Conservation (phyloP, 2,797 vertebrate species). For the Pogoniulus pusillus region DNA sequence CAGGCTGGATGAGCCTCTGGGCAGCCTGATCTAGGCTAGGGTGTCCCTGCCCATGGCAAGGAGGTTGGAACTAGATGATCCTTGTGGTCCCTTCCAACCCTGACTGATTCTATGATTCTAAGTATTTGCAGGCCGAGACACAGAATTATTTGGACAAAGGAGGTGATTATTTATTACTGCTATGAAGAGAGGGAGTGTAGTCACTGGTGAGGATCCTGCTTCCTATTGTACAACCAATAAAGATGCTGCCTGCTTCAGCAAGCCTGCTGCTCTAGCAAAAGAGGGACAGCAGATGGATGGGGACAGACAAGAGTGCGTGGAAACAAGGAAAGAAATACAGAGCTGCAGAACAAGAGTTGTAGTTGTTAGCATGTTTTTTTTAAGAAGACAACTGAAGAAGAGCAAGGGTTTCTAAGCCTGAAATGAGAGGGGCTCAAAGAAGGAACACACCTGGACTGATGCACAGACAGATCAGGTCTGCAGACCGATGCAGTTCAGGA, state of each 20-base stretch:
- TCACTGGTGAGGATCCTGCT: not conserved
- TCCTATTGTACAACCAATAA: not conserved
- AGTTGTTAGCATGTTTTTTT: not conserved
- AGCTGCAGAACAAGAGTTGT: not conserved
- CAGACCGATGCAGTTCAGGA: not conserved
- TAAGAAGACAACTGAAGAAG: not conserved
- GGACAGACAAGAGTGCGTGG: too few relatives aligned
- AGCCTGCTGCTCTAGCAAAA: not conserved
- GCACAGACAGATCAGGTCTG: not conserved
- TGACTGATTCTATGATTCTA: too few relatives aligned
- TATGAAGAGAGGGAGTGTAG: not conserved
- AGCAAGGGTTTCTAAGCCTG: not conserved
- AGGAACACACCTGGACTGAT: not conserved
- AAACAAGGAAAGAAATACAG: not conserved
- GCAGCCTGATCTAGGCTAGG: too few relatives aligned
- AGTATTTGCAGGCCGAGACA: not conserved
- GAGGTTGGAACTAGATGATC: too few relatives aligned
- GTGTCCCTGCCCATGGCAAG: too few relatives aligned
- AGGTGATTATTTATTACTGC: not conserved
- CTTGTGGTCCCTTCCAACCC: too few relatives aligned
- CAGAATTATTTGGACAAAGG: not conserved
- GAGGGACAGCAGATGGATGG: not conserved
- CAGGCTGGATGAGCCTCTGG: too few relatives aligned
- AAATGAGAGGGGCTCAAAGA: not conserved
- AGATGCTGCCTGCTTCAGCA: not conserved